Evolutionary conservation across 2,797 vertebrate species (phyloP).

Genomic region (Onychomys arenicola): DNA sequence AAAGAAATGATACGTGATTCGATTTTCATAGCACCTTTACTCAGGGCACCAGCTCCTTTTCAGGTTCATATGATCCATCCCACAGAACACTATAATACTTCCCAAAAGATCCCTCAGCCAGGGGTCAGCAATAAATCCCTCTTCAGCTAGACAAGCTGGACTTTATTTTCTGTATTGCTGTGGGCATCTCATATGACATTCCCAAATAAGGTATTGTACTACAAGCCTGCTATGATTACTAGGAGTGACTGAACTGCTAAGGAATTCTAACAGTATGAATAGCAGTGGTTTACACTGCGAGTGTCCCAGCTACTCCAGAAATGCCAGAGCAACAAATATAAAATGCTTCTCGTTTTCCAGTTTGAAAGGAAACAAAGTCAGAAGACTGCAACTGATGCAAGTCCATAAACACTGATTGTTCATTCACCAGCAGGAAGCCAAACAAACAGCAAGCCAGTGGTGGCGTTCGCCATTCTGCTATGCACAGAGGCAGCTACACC

Average conservation of each 20-base stretch:
- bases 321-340: slow-evolving; percentile 87
- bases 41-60: slow-evolving; percentile 84
- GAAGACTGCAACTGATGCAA: slow-evolving; percentile 82
- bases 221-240: slow-evolving; percentile 95
- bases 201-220: slow-evolving; percentile 98
- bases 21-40: slow-evolving; percentile 30
- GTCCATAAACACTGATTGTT: slow-evolving; percentile 86
- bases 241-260: slow-evolving; percentile 97
- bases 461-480: slow-evolving; percentile 64
- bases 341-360: slow-evolving; percentile 84
- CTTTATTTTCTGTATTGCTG: slow-evolving; percentile 95
- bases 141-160: slow-evolving; percentile 93
- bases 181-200: slow-evolving; percentile 98
- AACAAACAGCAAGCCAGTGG: slow-evolving; percentile 79
- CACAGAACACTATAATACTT: slow-evolving; percentile 85
- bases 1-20: neutral
- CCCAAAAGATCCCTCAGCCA: slow-evolving; percentile 89
- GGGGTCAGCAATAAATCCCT: slow-evolving; percentile 93
- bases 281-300: slow-evolving; percentile 88
- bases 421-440: slow-evolving; percentile 85
- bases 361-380: slow-evolving; percentile 86
- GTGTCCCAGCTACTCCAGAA: slow-evolving; percentile 88
- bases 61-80: slow-evolving; percentile 83
- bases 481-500: slow-evolving; percentile 46
- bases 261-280: slow-evolving; percentile 98